These are phyloP conservation scores for Oryzaephilus surinamensis DNA, from an alignment of 1,140 invertebrate species.

Conservation along the genomic window DNA sequence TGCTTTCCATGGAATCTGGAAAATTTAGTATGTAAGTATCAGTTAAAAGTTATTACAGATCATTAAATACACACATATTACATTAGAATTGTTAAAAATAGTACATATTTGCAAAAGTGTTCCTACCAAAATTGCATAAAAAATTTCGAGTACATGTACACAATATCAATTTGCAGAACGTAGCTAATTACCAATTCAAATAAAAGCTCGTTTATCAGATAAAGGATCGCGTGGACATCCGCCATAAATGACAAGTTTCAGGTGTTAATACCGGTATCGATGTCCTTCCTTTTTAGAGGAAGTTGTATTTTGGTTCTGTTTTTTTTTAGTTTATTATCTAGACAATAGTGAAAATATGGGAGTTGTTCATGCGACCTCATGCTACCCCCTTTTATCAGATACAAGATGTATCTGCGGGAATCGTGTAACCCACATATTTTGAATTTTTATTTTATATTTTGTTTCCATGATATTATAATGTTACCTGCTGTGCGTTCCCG, in stretches of 20 bases:
- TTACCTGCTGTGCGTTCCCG: too few species aligned
- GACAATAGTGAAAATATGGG: constrained; percentile 3
- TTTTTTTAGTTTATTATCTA: constrained; percentile 5
- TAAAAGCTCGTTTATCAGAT: neutral
- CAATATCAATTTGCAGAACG: too few species aligned
- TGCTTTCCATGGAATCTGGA: too few species aligned
- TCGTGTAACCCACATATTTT: constrained; percentile 17
- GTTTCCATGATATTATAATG: too few species aligned
- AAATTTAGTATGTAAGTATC: too few species aligned
- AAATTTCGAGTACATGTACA: too few species aligned
- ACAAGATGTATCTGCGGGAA: constrained; percentile 14
- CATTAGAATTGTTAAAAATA: too few species aligned
- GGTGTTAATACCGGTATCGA: constrained; percentile 14
- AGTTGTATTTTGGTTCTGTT: constrained; percentile 9
- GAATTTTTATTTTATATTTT: constrained; percentile 9
- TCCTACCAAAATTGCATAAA: too few species aligned
- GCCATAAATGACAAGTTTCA: constrained; percentile 12
- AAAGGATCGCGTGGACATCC: constrained; percentile 12
- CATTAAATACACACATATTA: too few species aligned
- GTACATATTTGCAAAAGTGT: too few species aligned
- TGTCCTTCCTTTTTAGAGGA: constrained; percentile 12
- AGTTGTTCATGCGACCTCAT: constrained; percentile 4
- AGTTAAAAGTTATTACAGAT: too few species aligned
- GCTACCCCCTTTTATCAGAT: constrained; percentile 13
- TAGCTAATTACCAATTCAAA: constrained; percentile 12